These are phyloP conservation scores for Drosophila pseudotakahashii DNA, from an alignment of 2,888 invertebrate genomes.

Conservation along the genomic window DNA sequence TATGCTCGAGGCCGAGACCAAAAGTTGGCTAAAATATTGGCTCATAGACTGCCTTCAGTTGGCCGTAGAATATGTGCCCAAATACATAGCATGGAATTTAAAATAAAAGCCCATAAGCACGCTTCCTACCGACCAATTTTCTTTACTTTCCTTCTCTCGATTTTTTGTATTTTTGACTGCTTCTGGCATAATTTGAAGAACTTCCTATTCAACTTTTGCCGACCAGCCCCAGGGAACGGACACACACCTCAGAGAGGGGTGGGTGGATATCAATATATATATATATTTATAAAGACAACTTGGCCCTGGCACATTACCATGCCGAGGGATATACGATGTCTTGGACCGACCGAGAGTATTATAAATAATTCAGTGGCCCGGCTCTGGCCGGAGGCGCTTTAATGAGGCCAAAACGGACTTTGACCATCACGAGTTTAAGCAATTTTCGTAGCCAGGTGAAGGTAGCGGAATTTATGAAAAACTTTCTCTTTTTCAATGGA, in stretches of 20 bases:
- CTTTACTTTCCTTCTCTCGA: constrained; percentile 13
- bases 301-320: constrained; percentile 45
- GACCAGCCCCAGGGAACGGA: constrained; percentile 33
- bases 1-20: constrained; percentile 22
- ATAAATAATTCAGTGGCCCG: constrained; percentile 76
- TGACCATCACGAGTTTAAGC: constrained; percentile 66
- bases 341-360: constrained; percentile 45
- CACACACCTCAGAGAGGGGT: constrained; percentile 42
- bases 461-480: constrained; percentile 65
- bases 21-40: constrained; percentile 38
- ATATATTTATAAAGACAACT: constrained; percentile 40
- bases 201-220: constrained; percentile 72
- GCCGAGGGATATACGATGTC: constrained; percentile 21
- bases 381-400: constrained; percentile 68
- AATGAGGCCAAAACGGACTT: constrained; percentile 76
- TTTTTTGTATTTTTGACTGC: constrained; percentile 47
- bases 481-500: constrained; percentile 39
- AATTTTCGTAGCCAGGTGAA: constrained; percentile 65
- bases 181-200: constrained; percentile 72
- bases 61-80: constrained; percentile 26
- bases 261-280: constrained; percentile 9
- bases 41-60: constrained; percentile 5
- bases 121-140: constrained; percentile 34
- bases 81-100: constrained; percentile 33
- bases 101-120: constrained; percentile 36